Evolutionary conservation across 2,113 vertebrate species (phyloP).

Genomic region (Andinoacara biseriatus): DNA sequence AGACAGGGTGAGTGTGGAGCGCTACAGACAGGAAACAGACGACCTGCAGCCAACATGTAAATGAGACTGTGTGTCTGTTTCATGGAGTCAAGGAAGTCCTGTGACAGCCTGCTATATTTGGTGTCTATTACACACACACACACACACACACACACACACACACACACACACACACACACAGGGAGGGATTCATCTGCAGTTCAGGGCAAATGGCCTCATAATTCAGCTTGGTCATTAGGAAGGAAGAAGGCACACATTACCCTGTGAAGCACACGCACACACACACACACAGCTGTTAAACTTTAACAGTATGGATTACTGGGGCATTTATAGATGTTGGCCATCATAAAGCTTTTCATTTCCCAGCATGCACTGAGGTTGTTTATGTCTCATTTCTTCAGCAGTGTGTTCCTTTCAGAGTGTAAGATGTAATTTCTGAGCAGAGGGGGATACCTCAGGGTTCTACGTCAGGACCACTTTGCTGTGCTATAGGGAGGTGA

Average conservation of each 20-base stretch:
- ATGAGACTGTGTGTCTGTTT: conserved; percentile 15
- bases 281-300: too few species aligned
- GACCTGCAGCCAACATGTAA: conserved; percentile 9
- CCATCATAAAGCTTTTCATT: too few species aligned
- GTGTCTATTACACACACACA: background rate
- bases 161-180: background rate
- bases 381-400: too few species aligned
- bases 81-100: conserved; percentile 17
- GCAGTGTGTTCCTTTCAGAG: too few species aligned
- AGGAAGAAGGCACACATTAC: conserved; percentile 54
- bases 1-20: background rate
- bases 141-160: background rate
- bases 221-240: conserved; percentile 65
- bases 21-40: background rate
- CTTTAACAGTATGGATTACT: too few species aligned
- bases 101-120: conserved; percentile 40
- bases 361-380: too few species aligned
- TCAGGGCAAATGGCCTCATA: conserved; percentile 53
- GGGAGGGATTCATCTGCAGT: conserved; percentile 51
- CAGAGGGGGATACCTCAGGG: too few species aligned
- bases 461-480: too few species aligned
- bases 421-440: too few species aligned
- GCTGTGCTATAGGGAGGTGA: too few species aligned
- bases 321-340: too few species aligned
- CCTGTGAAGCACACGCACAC: background rate